Conservation (phyloP, 2,113 vertebrate genomes). For the Ictalurus punctatus region DNA sequence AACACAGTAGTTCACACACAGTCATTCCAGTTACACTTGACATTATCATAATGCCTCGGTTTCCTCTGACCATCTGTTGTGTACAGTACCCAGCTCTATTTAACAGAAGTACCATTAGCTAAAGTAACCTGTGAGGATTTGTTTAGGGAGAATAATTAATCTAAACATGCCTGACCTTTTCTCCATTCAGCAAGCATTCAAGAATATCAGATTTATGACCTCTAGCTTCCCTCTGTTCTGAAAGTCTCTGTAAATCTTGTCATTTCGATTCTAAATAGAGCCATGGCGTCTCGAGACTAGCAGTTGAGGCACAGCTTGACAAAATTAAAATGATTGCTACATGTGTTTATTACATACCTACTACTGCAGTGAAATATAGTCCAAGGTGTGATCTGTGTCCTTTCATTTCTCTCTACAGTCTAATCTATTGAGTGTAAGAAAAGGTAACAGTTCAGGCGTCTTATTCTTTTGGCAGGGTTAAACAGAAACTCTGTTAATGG, state of each 20-base stretch:
- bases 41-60: background rate
- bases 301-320: background rate
- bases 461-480: background rate
- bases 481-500: background rate
- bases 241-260: background rate
- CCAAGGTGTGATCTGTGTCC: background rate
- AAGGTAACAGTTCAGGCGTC: background rate
- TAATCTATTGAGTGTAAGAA: background rate
- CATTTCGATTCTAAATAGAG: background rate
- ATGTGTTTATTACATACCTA: background rate
- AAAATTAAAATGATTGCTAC: background rate
- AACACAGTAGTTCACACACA: background rate
- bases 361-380: background rate
- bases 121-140: background rate
- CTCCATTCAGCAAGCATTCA: background rate
- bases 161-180: background rate
- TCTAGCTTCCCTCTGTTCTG: background rate
- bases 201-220: background rate
- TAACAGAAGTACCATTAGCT: background rate
- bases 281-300: too few relatives aligned
- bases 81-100: background rate
- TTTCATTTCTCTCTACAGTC: background rate
- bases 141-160: background rate
- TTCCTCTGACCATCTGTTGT: too few relatives aligned
- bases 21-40: background rate